Evolutionary conservation across 2,797 vertebrate genomes (phyloP).

Genomic region (Phoebastria nigripes): DNA sequence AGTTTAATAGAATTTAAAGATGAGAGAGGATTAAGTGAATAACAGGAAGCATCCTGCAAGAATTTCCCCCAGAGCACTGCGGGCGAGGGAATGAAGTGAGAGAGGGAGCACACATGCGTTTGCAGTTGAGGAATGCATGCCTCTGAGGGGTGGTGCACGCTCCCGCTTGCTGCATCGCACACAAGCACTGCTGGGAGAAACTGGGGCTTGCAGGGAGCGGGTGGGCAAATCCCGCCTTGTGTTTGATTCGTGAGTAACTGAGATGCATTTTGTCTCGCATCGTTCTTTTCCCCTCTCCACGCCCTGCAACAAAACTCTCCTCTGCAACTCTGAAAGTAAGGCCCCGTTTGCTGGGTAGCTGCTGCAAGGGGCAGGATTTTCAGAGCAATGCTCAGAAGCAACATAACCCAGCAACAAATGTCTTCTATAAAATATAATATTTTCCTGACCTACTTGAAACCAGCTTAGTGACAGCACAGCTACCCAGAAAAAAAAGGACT

Average conservation of each 20-base stretch:
- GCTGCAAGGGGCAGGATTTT: background rate
- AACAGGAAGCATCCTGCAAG: slow-evolving; percentile 21
- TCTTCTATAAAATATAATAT: background rate
- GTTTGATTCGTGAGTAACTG: background rate
- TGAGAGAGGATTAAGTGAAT: background rate
- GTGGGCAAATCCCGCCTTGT: background rate
- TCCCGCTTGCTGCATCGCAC: fast-evolving
- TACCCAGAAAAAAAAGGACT: background rate
- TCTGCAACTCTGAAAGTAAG: background rate
- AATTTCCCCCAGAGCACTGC: slow-evolving; percentile 18
- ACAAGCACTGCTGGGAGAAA: background rate
- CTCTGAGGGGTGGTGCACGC: background rate
- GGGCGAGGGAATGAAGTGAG: background rate
- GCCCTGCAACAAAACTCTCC: background rate
- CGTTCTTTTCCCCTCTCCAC: background rate
- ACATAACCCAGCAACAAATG: background rate
- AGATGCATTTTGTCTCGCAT: background rate
- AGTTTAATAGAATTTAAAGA: background rate
- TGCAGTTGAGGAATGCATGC: background rate
- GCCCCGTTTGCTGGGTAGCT: background rate
- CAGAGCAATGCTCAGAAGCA: background rate
- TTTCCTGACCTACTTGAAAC: background rate
- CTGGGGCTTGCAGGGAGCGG: fast-evolving
- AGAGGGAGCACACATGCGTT: background rate
- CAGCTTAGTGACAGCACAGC: background rate